Base-by-base conservation (phyloP, 2,797 vertebrate species). In the Cetoscarus ocellatus region DNA sequence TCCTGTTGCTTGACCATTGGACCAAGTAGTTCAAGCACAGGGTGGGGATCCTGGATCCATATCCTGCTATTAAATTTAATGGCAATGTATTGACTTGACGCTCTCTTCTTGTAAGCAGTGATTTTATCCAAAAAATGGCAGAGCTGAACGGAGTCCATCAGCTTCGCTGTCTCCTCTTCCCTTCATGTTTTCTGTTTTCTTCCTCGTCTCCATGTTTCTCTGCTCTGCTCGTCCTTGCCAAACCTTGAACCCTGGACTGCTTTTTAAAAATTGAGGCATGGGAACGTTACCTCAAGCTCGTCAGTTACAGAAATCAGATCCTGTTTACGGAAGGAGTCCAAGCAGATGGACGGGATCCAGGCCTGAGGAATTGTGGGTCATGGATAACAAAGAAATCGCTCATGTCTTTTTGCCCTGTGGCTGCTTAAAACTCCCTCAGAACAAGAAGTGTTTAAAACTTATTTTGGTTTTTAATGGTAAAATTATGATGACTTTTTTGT, bases 251-350 rank as follows among this genome's bases (percentile, higher is more conserved):
- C 66, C 60, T 66, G 72, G 74, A 40, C 43, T 59, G 64, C 54
- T 64, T 70, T 78, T 79, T 14, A 69, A 66, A 38, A 70, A 66
- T 50, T 3, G 2, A 75, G 73, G 72, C 85, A 65, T 83, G 80
- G 77, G 77, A 85, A 77, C 8, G 34, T 81, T 77, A 53, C 80
- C 83, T 89, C 83, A 77, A 82, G 61, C 61, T 63, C 80, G 65
- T 89, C 84, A 77, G 73, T 82, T 79, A 85, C 35, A 72, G 89
- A 87, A 91, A 92, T 86, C 43, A 72, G 88, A 92, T 91, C 83
- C 83, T 89, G 73, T 90, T 91, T 85, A 88, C 71, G 34, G 62
- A 78, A 53, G 11, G 61, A 50, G 62, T 76, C 84, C 67, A 77
- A 79, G 78, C 80, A 86, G 85, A 88, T 83, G 10, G 79, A 66